These are phyloP conservation scores for Drosophila guanche DNA, from an alignment of 1,140 invertebrate genomes.

Conservation along the genomic window DNA sequence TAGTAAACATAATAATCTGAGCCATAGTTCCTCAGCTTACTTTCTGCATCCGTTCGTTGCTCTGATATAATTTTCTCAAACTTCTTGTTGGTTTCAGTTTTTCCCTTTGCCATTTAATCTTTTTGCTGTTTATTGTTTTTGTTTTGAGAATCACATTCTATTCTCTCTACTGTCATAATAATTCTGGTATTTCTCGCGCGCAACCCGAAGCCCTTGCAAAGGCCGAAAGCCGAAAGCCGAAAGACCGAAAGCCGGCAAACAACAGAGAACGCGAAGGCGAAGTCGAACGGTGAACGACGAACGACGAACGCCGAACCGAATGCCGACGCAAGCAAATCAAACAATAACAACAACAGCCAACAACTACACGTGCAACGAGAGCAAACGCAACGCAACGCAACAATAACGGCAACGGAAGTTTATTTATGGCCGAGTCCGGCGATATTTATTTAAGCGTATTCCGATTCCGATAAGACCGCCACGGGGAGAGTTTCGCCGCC, in stretches of 20 bases:
- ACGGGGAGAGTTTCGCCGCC: neutral
- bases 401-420: constrained; percentile 71
- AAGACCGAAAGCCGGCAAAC: constrained; percentile 44
- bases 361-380: constrained; percentile 24
- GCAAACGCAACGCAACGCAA: constrained; percentile 20
- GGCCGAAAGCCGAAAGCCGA: too few species aligned
- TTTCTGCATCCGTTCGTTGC: too few species aligned
- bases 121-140: neutral
- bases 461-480: constrained; percentile 53
- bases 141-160: constrained; percentile 18
- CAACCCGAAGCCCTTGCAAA: constrained; percentile 23
- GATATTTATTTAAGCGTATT: constrained; percentile 71
- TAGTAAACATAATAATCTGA: too few species aligned
- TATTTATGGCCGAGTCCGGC: constrained; percentile 65
- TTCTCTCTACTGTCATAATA: constrained; percentile 20
- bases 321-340: constrained; percentile 55
- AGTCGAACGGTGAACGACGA: constrained; percentile 18
- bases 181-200: constrained; percentile 37
- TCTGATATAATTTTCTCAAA: too few species aligned
- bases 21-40: too few species aligned
- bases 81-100: too few species aligned
- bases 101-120: neutral
- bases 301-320: neutral
- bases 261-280: constrained; percentile 41
- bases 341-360: constrained; percentile 45